These are phyloP conservation scores for Drosophila gaucha DNA, from an alignment of 2,888 invertebrate genomes.

Conservation along the genomic window DNA sequence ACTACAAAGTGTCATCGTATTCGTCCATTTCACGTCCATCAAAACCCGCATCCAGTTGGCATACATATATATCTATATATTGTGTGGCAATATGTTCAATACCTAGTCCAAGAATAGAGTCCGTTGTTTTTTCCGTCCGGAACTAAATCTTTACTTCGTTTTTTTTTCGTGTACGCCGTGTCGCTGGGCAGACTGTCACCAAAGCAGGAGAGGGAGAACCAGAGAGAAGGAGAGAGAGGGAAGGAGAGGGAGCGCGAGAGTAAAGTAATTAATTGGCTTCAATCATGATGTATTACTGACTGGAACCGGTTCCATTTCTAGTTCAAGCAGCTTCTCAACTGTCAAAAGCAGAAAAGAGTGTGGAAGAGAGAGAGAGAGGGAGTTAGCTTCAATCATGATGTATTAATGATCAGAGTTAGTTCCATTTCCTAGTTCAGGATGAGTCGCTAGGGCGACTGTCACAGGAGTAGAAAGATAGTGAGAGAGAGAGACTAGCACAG, in stretches of 20 bases:
- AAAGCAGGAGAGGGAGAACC: background rate
- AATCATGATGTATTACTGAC: background rate
- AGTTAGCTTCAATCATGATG: background rate
- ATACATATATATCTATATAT: constrained; percentile 14
- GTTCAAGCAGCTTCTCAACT: background rate
- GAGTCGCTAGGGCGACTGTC: too few relatives aligned
- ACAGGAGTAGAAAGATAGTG: too few relatives aligned
- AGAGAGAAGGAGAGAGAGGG: background rate
- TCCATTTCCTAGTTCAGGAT: too few relatives aligned
- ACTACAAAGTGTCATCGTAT: constrained; percentile 37
- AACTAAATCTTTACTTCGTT: too few relatives aligned
- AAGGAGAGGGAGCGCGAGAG: background rate
- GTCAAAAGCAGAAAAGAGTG: background rate
- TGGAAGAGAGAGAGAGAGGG: background rate
- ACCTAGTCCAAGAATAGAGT: background rate
- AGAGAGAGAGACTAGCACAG: background rate
- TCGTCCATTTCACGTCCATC: constrained; percentile 6
- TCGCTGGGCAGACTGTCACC: constrained; percentile 33
- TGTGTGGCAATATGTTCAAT: background rate
- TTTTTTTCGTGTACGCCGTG: constrained; percentile 17
- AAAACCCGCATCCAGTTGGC: constrained; percentile 18
- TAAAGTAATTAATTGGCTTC: background rate
- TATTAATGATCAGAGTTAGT: too few relatives aligned
- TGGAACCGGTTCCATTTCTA: background rate
- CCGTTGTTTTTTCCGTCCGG: background rate